phyloP scores from a whole-genome alignment of 1,140 invertebrate genomes.

The Sitobion miscanthi region DNA sequence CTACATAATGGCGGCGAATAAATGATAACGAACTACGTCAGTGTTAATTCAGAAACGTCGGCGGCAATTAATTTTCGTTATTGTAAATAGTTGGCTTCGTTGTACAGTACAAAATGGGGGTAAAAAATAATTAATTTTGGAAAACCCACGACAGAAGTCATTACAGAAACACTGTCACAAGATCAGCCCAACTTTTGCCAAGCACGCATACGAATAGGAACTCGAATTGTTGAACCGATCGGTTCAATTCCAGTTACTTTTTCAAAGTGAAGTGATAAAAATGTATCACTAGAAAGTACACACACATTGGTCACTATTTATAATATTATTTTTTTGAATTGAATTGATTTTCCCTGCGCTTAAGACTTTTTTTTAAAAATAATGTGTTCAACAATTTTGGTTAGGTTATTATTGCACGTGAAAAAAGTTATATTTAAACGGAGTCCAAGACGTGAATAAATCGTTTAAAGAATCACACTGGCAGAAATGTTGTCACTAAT shows the following conservation, averaged over 20 bases:
- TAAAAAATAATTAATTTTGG: slow-evolving; percentile 14
- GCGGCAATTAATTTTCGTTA: slow-evolving; percentile 6
- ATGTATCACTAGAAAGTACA: not conserved
- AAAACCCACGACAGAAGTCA: not conserved
- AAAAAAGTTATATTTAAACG: not conserved
- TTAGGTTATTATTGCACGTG: not conserved
- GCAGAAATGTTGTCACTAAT: slow-evolving; percentile 12
- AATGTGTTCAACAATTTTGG: not conserved
- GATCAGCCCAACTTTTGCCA: not conserved
- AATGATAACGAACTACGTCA: not conserved
- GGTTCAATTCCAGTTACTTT: not conserved
- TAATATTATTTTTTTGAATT: not conserved
- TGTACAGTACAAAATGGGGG: not conserved
- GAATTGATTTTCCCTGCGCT: not conserved
- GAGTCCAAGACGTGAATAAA: not conserved
- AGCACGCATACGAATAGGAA: not conserved
- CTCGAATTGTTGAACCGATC: not conserved
- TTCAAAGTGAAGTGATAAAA: not conserved
- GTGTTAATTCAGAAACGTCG: not conserved
- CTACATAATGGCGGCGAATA: not conserved
- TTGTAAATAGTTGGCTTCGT: slow-evolving; percentile 29
- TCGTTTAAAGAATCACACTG: not conserved
- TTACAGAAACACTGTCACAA: not conserved
- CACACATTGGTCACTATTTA: not conserved
- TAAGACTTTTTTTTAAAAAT: not conserved